Conservation (phyloP, 2,113 vertebrate genomes). For the Neopipo cinnamomea region DNA sequence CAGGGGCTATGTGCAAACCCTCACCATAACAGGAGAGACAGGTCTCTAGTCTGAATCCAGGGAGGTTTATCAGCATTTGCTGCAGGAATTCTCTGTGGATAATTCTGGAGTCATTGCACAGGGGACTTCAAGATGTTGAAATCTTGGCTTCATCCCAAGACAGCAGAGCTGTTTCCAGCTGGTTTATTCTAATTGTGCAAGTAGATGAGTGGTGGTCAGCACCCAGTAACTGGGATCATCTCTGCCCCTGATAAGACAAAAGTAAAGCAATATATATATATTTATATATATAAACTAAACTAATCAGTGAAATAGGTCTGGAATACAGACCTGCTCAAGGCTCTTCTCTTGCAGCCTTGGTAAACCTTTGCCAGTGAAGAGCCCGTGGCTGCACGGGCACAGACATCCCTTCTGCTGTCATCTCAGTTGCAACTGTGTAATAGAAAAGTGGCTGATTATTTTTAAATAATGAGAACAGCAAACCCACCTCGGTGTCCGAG, state of each 20-base stretch:
- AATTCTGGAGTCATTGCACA: accelerated
- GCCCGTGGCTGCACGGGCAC: background rate
- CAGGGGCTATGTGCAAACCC: background rate
- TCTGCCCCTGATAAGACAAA: background rate
- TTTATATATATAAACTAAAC: accelerated
- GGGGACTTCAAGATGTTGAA: background rate
- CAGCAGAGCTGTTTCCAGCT: background rate
- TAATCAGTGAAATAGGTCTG: background rate
- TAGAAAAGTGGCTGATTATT: background rate
- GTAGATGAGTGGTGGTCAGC: background rate
- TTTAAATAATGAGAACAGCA: background rate
- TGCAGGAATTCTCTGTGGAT: background rate
- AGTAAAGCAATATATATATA: accelerated
- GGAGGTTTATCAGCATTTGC: background rate
- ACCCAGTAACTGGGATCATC: accelerated
- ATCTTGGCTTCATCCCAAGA: background rate
- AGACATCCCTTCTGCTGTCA: background rate
- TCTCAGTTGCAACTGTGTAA: accelerated
- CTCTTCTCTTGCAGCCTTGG: background rate
- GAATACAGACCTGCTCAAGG: accelerated
- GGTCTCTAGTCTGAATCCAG: background rate
- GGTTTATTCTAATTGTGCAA: background rate
- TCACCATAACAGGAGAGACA: accelerated
- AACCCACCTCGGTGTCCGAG: accelerated
- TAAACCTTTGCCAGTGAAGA: background rate